Percentiles rank a stretch among this genome's conserved stretches.
Evolutionary conservation across 1,140 invertebrate genomes (phyloP).

Genomic region (Listronotus bonariensis): DNA sequence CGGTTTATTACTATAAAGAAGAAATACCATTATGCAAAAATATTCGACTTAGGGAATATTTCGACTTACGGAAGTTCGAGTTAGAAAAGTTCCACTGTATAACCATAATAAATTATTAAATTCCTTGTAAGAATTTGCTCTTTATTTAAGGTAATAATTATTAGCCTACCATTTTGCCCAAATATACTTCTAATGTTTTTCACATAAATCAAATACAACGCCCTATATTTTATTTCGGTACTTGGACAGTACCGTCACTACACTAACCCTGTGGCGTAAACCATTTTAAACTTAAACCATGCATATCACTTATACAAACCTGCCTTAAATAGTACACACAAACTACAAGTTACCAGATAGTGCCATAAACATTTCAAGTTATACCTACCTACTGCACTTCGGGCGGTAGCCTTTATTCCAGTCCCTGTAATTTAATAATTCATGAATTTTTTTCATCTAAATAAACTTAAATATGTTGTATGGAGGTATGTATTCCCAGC

Average conservation of each 20-base stretch:
- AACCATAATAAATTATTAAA: too few relatives aligned
- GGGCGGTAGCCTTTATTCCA: constrained; percentile 20
- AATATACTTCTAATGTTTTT: too few relatives aligned
- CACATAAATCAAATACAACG: too few relatives aligned
- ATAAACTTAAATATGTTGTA: constrained; percentile 15
- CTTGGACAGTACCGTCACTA: constrained; percentile 2
- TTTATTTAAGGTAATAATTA: too few relatives aligned
- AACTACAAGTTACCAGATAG: constrained; percentile 14
- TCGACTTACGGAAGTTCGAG: too few relatives aligned
- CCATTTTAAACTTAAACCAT: constrained; percentile 18
- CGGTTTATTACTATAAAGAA: too few relatives aligned
- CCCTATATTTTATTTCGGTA: too few relatives aligned
- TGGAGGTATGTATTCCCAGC: constrained; percentile 31
- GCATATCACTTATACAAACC: constrained; percentile 21
- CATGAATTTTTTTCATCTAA: constrained; percentile 14
- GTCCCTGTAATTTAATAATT: constrained; percentile 22
- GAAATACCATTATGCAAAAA: too few relatives aligned
- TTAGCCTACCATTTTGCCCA: too few relatives aligned
- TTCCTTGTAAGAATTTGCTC: too few relatives aligned
- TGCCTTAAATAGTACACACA: constrained; percentile 18
- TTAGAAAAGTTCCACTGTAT: too few relatives aligned
- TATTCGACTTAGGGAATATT: too few relatives aligned
- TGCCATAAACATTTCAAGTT: constrained; percentile 18
- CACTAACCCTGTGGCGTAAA: constrained; percentile 8
- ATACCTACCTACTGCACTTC: constrained; percentile 19